phyloP scores from a whole-genome alignment of 2,888 invertebrate genomes.

The Amphipoea lucens region DNA sequence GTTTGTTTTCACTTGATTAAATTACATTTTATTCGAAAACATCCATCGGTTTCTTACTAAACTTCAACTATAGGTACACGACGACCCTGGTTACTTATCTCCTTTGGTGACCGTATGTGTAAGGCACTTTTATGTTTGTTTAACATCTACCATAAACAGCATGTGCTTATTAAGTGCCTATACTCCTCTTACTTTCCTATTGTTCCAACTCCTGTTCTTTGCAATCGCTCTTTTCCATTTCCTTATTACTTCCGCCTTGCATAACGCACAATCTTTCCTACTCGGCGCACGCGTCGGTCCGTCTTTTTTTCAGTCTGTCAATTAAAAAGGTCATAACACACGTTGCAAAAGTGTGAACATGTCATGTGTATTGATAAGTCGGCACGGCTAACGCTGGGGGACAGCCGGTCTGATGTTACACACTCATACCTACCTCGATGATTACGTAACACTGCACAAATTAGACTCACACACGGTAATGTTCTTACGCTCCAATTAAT shows the following conservation, averaged over 20 bases:
- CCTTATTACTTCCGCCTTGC: conserved; percentile 67
- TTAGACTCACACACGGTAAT: conserved; percentile 76
- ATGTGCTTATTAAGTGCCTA: conserved; percentile 9
- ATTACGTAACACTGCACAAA: conserved; percentile 66
- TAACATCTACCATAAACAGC: conserved; percentile 36
- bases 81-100: no score
- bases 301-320: conserved; percentile 64
- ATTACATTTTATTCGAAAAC: no score
- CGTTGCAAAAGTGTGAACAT: conserved; percentile 70
- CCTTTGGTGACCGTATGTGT: not conserved
- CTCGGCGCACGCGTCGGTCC: conserved; percentile 54
- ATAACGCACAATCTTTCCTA: conserved; percentile 60
- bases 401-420: conserved; percentile 67
- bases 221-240: conserved; percentile 59
- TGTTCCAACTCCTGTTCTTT: conserved; percentile 55
- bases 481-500: conserved; percentile 86
- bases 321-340: conserved; percentile 67
- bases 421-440: conserved; percentile 36
- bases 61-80: no score
- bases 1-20: no score
- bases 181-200: conserved; percentile 60
- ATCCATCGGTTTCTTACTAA: no score
- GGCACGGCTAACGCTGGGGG: conserved; percentile 58
- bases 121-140: conserved; percentile 36
- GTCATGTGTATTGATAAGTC: conserved; percentile 64